Percentiles rank a stretch among this genome's conserved stretches.
These are phyloP conservation scores for Tribolium freemani DNA, from an alignment of 2,888 invertebrate species.

Conservation along the genomic window DNA sequence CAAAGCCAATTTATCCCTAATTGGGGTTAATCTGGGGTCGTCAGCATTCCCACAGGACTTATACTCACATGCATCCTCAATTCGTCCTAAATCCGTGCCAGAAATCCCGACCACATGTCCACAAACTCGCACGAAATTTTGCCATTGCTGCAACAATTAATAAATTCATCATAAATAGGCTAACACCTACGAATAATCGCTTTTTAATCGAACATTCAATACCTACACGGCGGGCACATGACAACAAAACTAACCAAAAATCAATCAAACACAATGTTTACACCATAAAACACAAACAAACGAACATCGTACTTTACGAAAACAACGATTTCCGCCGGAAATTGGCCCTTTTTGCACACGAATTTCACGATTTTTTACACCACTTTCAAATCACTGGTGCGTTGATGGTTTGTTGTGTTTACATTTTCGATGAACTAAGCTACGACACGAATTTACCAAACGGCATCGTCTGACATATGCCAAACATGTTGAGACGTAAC, in stretches of 20 bases:
- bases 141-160: slow-evolving; percentile 43
- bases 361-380: slow-evolving; percentile 7
- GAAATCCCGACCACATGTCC: slow-evolving; percentile 1
- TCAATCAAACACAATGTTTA: not conserved
- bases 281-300: not conserved
- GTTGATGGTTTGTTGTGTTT: slow-evolving; percentile 33
- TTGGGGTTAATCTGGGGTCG: too few relatives aligned
- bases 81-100: not conserved
- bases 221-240: slow-evolving; percentile 34
- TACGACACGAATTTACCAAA: not conserved
- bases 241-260: slow-evolving; percentile 12
- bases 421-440: slow-evolving; percentile 3
- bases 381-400: slow-evolving; percentile 21
- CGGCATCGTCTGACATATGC: not conserved
- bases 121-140: slow-evolving; percentile 17
- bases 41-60: not conserved
- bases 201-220: slow-evolving; percentile 32
- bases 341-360: not conserved
- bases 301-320: not conserved
- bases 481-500: not conserved
- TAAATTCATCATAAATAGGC: slow-evolving; percentile 54
- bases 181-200: slow-evolving; percentile 47
- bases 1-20: too few relatives aligned
- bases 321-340: slow-evolving; percentile 8
- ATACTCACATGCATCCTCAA: slow-evolving; percentile 1